Evolutionary conservation across 92 coral and sea anemone species (phyloP), one percentile per base, ranked within the genome.

Genomic region (Actinostola sp.): DNA sequence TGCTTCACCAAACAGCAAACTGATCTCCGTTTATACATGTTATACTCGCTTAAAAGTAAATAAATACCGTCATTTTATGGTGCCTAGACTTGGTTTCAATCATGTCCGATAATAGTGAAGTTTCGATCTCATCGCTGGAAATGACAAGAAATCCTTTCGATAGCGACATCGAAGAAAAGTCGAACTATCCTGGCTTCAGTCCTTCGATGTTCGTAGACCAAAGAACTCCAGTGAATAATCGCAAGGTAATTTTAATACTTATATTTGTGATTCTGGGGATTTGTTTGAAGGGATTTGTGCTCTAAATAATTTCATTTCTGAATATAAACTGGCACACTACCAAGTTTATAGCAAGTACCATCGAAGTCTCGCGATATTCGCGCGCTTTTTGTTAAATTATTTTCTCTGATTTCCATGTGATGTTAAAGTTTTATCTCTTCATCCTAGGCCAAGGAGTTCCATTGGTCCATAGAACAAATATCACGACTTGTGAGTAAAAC

Each of bases 381-480:
- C 13, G 12, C 54, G 54, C 14, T 39, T 39, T 39, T 39, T 7
- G 7, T 39, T 39, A 7, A 39, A 39, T 14, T 39, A 39, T 39
- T 39, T 7, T 7, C 45, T 39, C 15, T 46, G 2, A 46, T 20
- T 4, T 26, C 35, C 15, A 53, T 30, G 44, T 16, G 29, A 49
- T 35, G 34, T 34, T 30, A 51, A 23, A 34, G 45, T 21, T 26
- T 31, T 13, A 56, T 20, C 7, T 29, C 43, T 76, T 14, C 79
- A 82, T 92, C 67, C 82, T 54, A 88, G 80, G 11, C 36, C 5
- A 75, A 52, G 28, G 81, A 64, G 54, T 94, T 94, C 53, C 74
- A 88, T 60, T 94, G 98, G 98, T 92, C 96, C 20, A 94, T 94
- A 20, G 98, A 88, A 48, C 98, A 94, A 72, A 94, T 94, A 61